Percentiles rank a stretch among this genome's conserved stretches.
These are phyloP conservation scores for Bubo bubo DNA, from an alignment of 2,113 vertebrate genomes.

Conservation along the genomic window DNA sequence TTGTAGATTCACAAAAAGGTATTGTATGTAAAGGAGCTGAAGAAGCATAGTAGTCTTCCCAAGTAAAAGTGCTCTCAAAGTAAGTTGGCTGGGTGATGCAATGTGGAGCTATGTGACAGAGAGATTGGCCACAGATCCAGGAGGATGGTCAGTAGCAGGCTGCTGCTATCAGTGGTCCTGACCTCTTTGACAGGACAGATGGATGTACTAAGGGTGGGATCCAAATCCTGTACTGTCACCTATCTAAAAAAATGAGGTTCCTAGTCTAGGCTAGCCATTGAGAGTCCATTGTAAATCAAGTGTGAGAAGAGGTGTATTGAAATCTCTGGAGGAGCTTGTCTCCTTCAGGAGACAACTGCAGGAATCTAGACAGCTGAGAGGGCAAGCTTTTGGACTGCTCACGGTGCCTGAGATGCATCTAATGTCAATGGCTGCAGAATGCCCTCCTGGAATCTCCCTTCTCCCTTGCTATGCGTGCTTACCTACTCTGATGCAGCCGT, in stretches of 20 bases:
- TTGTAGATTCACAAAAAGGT: neutral
- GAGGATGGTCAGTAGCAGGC: neutral
- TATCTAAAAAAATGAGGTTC: neutral
- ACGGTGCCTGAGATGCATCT: neutral
- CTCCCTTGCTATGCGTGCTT: neutral
- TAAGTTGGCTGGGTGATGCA: neutral
- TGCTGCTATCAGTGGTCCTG: neutral
- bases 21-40: neutral
- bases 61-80: neutral
- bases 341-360: neutral
- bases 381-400: neutral
- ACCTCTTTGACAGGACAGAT: neutral
- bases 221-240: neutral
- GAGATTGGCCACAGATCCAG: neutral
- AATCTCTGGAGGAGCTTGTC: neutral
- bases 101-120: neutral
- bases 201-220: neutral
- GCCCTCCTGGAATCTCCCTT: neutral
- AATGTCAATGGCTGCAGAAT: neutral
- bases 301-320: neutral
- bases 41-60: neutral
- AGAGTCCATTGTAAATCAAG: neutral
- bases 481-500: neutral
- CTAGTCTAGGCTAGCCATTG: neutral
- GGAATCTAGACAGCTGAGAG: neutral